Evolutionary conservation across 2,113 vertebrate genomes (phyloP).

Genomic region (Cervus canadensis): DNA sequence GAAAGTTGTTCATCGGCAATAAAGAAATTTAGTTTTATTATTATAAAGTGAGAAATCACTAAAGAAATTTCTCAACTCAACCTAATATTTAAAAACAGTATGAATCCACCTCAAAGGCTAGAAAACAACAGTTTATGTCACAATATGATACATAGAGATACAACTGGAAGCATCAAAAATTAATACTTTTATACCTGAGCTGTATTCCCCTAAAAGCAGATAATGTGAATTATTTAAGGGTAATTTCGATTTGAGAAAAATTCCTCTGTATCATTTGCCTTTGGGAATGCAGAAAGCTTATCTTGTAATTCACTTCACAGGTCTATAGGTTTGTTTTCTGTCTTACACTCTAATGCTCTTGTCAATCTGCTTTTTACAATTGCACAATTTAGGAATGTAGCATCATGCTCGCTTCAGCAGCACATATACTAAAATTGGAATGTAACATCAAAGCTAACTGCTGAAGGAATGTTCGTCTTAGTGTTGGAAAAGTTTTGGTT

Average conservation of each 20-base stretch:
- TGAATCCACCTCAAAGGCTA: not conserved
- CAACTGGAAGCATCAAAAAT: constrained; percentile 45
- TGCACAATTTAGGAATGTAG: constrained; percentile 20
- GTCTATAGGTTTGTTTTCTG: not conserved
- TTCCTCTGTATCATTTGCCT: constrained; percentile 53
- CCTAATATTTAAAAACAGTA: constrained; percentile 26
- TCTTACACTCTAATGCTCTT: not conserved
- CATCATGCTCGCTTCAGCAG: not conserved
- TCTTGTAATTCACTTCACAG: not conserved
- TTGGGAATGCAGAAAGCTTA: constrained; percentile 47
- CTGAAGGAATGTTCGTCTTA: not conserved
- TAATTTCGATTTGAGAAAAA: constrained; percentile 46
- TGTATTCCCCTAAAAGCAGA: constrained; percentile 38
- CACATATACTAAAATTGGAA: not conserved
- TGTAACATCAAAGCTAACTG: not conserved
- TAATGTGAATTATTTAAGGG: constrained; percentile 69
- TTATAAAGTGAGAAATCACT: not conserved
- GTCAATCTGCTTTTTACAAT: constrained; percentile 22
- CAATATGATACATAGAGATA: constrained; percentile 9
- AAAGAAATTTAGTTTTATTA: constrained; percentile 20
- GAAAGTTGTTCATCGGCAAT: not conserved
- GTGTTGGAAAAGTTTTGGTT: not conserved
- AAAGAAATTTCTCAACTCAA: not conserved
- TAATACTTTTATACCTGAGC: constrained; percentile 48
- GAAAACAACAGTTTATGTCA: not conserved